phyloP scores from a whole-genome alignment of 1,140 invertebrate genomes.

The Pteromalus puparum region DNA sequence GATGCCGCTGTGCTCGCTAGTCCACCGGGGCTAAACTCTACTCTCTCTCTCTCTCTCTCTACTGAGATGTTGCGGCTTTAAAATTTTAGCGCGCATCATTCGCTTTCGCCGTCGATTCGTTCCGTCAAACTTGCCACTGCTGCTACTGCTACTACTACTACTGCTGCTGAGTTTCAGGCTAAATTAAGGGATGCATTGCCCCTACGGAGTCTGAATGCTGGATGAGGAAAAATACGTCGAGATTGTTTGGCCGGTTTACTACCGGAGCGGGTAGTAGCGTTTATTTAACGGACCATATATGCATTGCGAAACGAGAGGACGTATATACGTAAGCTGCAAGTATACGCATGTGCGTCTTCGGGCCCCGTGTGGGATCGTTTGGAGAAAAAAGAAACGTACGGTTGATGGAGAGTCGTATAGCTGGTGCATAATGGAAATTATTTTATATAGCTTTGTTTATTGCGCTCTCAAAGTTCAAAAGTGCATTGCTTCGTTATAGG shows the following conservation, averaged over 20 bases:
- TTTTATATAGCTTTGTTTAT: too few relatives aligned
- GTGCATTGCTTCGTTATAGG: too few relatives aligned
- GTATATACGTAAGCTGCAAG: too few relatives aligned
- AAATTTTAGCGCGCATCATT: conserved; percentile 34
- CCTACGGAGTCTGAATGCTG: background rate
- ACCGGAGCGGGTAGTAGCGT: too few relatives aligned
- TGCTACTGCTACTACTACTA: background rate
- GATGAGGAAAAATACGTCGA: background rate
- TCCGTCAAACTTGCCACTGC: background rate
- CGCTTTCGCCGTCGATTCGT: conserved; percentile 1
- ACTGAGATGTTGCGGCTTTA: conserved; percentile 3
- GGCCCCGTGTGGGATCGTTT: too few relatives aligned
- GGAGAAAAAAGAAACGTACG: too few relatives aligned
- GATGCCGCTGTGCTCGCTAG: background rate
- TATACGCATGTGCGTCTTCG: too few relatives aligned
- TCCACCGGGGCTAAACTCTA: background rate
- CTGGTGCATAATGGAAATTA: too few relatives aligned
- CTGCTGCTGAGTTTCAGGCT: background rate
- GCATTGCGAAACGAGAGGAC: too few relatives aligned
- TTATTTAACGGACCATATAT: background rate
- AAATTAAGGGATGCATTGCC: background rate
- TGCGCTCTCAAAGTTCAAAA: too few relatives aligned
- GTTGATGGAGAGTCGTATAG: too few relatives aligned
- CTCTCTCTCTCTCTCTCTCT: too few relatives aligned
- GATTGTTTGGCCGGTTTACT: background rate